Percentiles rank a stretch among this genome's conserved stretches.
These are phyloP conservation scores for Mastigias papua DNA, from an alignment of 30 jellyfish, hydroid and myxozoan genomes.

Conservation along the genomic window DNA sequence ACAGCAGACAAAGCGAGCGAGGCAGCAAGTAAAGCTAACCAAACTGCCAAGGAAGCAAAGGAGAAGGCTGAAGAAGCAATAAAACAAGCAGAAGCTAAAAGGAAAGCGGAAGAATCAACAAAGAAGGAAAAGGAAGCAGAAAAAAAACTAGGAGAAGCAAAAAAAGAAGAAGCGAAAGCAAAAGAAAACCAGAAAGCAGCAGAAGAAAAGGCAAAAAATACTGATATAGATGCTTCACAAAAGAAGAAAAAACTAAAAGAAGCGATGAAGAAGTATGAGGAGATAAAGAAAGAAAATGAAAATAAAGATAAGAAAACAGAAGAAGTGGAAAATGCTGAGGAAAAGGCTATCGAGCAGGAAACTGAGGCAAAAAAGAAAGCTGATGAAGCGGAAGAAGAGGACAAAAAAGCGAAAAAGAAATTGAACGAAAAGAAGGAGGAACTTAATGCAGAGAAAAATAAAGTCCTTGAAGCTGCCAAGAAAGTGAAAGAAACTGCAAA, in stretches of 20 bases:
- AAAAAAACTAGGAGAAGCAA: conserved; percentile 17
- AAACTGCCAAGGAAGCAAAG: conserved; percentile 48
- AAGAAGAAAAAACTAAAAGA: conserved; percentile 8
- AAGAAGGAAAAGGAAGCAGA: conserved; percentile 35
- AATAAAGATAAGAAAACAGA: conserved; percentile 14
- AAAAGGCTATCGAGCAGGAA: conserved; percentile 20
- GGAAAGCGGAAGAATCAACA: conserved; percentile 31
- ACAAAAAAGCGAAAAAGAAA: conserved; percentile 29
- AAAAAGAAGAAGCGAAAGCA: conserved; percentile 10
- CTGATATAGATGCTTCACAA: conserved; percentile 8
- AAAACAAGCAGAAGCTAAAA: conserved; percentile 34
- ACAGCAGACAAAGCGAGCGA: conserved; percentile 31
- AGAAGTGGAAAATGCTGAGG: conserved; percentile 12
- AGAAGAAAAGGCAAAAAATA: conserved; percentile 25
- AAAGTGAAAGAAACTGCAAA: conserved; percentile 9
- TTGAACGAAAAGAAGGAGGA: conserved; percentile 1
- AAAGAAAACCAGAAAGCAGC: conserved; percentile 2
- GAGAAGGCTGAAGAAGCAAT: conserved; percentile 33
- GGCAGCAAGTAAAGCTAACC: conserved; percentile 45
- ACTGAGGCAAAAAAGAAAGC: conserved; percentile 9
- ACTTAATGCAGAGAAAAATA: conserved; percentile 1
- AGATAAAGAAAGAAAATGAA: not conserved
- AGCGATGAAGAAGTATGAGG: not conserved
- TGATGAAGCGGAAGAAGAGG: conserved; percentile 6
- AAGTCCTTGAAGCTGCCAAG: conserved; percentile 7